Evolutionary conservation across 2,113 vertebrate genomes (phyloP).

Genomic region (Chlamydotis undulata): DNA sequence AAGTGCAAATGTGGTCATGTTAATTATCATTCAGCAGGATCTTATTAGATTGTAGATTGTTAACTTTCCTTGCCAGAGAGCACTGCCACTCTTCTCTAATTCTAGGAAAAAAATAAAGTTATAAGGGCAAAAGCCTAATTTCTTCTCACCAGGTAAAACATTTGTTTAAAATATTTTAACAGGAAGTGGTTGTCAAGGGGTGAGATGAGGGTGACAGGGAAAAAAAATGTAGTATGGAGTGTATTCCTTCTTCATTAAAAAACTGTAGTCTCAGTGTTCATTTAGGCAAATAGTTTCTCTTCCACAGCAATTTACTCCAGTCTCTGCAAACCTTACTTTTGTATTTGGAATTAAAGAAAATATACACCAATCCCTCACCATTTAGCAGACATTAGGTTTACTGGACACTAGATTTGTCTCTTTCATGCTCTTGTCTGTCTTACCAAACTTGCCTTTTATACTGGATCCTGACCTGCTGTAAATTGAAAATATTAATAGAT

Average conservation of each 20-base stretch:
- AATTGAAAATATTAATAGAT: not conserved
- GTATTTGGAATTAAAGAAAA: not conserved
- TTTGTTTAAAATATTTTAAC: not conserved
- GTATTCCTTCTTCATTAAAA: not conserved
- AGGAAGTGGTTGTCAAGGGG: not conserved
- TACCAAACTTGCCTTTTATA: not conserved
- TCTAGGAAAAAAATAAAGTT: not conserved
- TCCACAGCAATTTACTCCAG: not conserved
- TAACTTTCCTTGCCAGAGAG: not conserved
- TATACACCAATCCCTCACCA: accelerated
- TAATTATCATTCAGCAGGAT: not conserved
- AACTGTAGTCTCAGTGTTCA: not conserved
- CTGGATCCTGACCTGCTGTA: not conserved
- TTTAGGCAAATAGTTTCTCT: not conserved
- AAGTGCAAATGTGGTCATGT: not conserved
- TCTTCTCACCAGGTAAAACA: not conserved
- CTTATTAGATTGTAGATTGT: not conserved
- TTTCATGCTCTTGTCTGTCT: conserved; percentile 1
- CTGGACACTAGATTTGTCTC: not conserved
- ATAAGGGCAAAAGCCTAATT: not conserved
- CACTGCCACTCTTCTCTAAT: not conserved
- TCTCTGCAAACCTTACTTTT: not conserved
- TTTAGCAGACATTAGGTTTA: not conserved
- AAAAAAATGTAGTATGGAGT: not conserved
- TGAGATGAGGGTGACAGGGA: not conserved